phyloP scores from a whole-genome alignment of 1,140 invertebrate species.

The Drosophila erecta region DNA sequence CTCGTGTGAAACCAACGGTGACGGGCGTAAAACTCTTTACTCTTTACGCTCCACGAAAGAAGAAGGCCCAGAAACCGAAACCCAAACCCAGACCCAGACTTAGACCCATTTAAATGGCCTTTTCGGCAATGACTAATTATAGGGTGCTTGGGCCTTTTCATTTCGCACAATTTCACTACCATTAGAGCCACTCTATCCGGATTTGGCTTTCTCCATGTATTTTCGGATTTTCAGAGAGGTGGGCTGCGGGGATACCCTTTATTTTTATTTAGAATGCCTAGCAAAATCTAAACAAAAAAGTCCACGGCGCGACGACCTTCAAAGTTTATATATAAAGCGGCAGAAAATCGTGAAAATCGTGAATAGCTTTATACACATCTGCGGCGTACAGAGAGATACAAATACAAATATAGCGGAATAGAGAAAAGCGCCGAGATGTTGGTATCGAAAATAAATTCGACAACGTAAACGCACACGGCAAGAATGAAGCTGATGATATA shows the following conservation, averaged over 20 bases:
- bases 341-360: slow-evolving; percentile 64
- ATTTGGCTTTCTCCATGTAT: slow-evolving; percentile 47
- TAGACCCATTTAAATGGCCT: slow-evolving; percentile 62
- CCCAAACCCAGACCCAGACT: slow-evolving; percentile 13
- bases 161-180: slow-evolving; percentile 66
- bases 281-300: slow-evolving; percentile 78
- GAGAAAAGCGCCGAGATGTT: slow-evolving; percentile 31
- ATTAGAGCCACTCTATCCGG: slow-evolving; percentile 46
- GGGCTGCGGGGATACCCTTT: slow-evolving; percentile 29
- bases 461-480: slow-evolving; percentile 73
- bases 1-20: slow-evolving; percentile 78
- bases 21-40: slow-evolving; percentile 60
- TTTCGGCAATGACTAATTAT: slow-evolving; percentile 72
- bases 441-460: slow-evolving; percentile 74
- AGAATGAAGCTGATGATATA: slow-evolving; percentile 68
- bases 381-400: slow-evolving; percentile 33
- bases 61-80: slow-evolving; percentile 25
- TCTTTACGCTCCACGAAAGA: slow-evolving; percentile 65
- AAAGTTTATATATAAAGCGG: slow-evolving; percentile 72
- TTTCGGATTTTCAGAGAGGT: slow-evolving; percentile 3
- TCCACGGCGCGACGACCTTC: slow-evolving; percentile 72
- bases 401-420: slow-evolving; percentile 40
- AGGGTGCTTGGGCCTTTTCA: slow-evolving; percentile 57
- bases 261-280: slow-evolving; percentile 64
- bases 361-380: slow-evolving; percentile 73